Evolutionary conservation across 2,113 vertebrate species (phyloP).

Genomic region (Ailuropoda melanoleuca): DNA sequence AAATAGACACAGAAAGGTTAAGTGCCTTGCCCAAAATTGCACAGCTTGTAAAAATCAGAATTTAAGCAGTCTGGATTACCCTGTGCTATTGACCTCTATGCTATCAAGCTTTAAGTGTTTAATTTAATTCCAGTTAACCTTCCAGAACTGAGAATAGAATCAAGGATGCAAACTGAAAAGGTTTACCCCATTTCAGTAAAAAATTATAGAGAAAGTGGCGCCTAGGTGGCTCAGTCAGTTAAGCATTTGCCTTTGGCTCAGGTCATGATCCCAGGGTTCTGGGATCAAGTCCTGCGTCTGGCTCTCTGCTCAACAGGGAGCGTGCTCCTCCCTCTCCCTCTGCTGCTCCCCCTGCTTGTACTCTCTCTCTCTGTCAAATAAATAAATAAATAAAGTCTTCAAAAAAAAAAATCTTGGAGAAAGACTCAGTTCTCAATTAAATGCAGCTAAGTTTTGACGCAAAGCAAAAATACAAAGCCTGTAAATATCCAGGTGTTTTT

Average conservation of each 20-base stretch:
- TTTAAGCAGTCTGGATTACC: background rate
- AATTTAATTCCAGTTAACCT: constrained; percentile 37
- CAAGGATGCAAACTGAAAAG: background rate
- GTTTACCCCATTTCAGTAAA: background rate
- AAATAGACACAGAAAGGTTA: constrained; percentile 16
- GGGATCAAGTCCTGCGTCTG: no score
- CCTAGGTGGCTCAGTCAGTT: no score
- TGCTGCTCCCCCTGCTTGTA: background rate
- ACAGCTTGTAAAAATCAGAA: background rate
- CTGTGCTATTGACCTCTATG: background rate
- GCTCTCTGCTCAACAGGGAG: no score
- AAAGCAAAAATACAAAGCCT: background rate
- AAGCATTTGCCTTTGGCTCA: no score
- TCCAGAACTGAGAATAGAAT: background rate
- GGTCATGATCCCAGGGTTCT: no score
- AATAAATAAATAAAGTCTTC: background rate
- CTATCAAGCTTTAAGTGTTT: background rate
- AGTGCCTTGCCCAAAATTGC: background rate
- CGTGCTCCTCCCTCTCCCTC: background rate
- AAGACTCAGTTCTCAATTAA: background rate
- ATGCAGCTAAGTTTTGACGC: background rate
- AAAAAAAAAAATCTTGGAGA: background rate
- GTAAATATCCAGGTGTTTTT: background rate
- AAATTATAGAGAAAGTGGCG: background rate
- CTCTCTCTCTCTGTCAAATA: background rate